Conservation (phyloP, 2,797 vertebrate genomes). For the Gymnoscopelus braueri region DNA sequence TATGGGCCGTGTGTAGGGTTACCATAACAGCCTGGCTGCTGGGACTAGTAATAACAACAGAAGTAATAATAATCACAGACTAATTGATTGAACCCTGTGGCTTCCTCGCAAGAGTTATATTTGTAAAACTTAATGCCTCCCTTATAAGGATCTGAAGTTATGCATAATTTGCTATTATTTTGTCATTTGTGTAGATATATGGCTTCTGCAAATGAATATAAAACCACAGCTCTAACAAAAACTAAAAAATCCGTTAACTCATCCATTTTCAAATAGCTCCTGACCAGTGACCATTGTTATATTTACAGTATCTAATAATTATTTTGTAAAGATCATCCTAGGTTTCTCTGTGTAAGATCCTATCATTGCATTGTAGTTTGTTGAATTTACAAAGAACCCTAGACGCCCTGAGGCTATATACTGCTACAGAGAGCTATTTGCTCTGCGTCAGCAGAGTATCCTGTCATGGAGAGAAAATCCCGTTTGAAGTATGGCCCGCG, state of each 20-base stretch:
- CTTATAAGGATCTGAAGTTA: slow-evolving; percentile 68
- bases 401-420: slow-evolving; percentile 74
- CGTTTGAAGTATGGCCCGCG: slow-evolving; percentile 87
- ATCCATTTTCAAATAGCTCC: slow-evolving; percentile 18
- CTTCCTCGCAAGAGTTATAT: slow-evolving; percentile 80
- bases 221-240: slow-evolving; percentile 18
- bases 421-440: slow-evolving; percentile 80
- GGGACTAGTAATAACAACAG: slow-evolving; percentile 86
- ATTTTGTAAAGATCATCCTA: slow-evolving; percentile 35
- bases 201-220: slow-evolving; percentile 30
- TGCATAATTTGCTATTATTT: slow-evolving; percentile 59
- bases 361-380: slow-evolving; percentile 75
- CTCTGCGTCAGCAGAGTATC: slow-evolving; percentile 81
- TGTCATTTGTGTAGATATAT: neutral
- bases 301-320: slow-evolving; percentile 56
- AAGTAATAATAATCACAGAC: slow-evolving; percentile 87
- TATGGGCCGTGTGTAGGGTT: slow-evolving; percentile 81
- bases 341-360: slow-evolving; percentile 61
- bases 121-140: slow-evolving; percentile 77
- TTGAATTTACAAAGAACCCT: slow-evolving; percentile 75
- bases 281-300: slow-evolving; percentile 4
- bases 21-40: slow-evolving; percentile 83
- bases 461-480: slow-evolving; percentile 87
- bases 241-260: slow-evolving; percentile 17
- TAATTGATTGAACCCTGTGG: slow-evolving; percentile 86